phyloP scores from a whole-genome alignment of 2,113 vertebrate genomes.

The Pseudolaguvia tuberculata region DNA sequence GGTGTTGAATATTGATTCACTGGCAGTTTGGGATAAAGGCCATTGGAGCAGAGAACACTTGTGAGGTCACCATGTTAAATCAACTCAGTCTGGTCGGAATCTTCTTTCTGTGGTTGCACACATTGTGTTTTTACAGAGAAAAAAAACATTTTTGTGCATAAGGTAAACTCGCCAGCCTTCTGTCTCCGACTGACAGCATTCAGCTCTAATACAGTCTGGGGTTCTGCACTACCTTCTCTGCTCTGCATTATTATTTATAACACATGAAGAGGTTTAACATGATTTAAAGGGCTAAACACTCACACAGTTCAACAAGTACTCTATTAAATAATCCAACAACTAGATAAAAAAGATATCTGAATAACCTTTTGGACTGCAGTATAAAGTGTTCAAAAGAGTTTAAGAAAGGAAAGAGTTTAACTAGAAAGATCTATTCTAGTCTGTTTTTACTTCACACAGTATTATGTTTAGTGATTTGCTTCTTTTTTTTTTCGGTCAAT shows the following conservation, averaged over 20 bases:
- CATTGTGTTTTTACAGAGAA: slow-evolving; percentile 30
- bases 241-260: neutral
- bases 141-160: slow-evolving; percentile 37
- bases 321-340: neutral
- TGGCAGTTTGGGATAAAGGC: slow-evolving; percentile 7
- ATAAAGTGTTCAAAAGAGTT: neutral
- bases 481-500: neutral
- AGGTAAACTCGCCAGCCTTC: slow-evolving; percentile 35
- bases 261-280: neutral
- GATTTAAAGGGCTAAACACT: neutral
- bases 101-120: slow-evolving; percentile 7
- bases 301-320: neutral
- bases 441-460: slow-evolving; percentile 45
- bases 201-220: slow-evolving; percentile 23
- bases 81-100: slow-evolving; percentile 40
- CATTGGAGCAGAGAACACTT: neutral
- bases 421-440: slow-evolving; percentile 40
- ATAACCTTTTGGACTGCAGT: no score
- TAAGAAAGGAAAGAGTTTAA: neutral
- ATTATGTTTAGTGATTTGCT: slow-evolving; percentile 37
- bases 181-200: slow-evolving; percentile 41
- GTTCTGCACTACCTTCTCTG: neutral
- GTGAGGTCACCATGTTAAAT: slow-evolving; percentile 34
- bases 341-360: neutral
- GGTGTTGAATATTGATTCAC: neutral